Percentiles rank a stretch among this genome's conserved stretches.
Evolutionary conservation across 2,888 invertebrate species (phyloP).

Genomic region (Synanthedon vespiformis): DNA sequence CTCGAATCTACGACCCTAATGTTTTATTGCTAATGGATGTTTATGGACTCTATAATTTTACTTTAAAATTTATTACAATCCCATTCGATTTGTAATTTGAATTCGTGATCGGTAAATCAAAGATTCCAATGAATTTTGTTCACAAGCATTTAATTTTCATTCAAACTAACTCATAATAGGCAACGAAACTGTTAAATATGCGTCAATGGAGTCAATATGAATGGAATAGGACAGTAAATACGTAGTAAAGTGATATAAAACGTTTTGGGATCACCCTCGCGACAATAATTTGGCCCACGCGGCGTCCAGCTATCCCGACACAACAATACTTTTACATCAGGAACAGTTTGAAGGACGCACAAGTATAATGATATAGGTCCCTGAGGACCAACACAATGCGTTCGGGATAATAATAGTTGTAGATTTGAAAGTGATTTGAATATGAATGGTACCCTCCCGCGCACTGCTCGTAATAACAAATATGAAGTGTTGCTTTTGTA

Average conservation of each 20-base stretch:
- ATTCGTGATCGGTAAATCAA: constrained; percentile 3
- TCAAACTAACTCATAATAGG: constrained; percentile 21
- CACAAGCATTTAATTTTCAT: constrained; percentile 11
- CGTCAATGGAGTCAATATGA: constrained; percentile 36
- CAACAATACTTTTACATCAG: constrained; percentile 56
- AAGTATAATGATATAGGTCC: constrained; percentile 64
- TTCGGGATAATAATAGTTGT: constrained; percentile 66
- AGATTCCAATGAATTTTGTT: constrained; percentile 19
- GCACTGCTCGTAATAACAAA: constrained; percentile 63
- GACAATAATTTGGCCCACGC: constrained; percentile 44
- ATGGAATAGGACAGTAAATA: constrained; percentile 40
- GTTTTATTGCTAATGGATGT: constrained; percentile 59
- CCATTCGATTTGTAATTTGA: constrained; percentile 23
- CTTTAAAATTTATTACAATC: constrained; percentile 28
- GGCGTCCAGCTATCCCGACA: constrained; percentile 33
- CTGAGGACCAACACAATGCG: constrained; percentile 61
- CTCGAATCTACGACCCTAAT: constrained; percentile 40
- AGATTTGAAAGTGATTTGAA: constrained; percentile 69
- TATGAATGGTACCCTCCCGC: constrained; percentile 68
- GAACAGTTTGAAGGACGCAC: constrained; percentile 57
- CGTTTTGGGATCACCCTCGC: constrained; percentile 48
- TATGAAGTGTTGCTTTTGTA: constrained; percentile 65
- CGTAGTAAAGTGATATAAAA: constrained; percentile 60
- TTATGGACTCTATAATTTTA: constrained; percentile 38
- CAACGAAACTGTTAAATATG: constrained; percentile 41